Evolutionary conservation across 2,888 invertebrate species (phyloP).

Genomic region (Xestia xanthographa): DNA sequence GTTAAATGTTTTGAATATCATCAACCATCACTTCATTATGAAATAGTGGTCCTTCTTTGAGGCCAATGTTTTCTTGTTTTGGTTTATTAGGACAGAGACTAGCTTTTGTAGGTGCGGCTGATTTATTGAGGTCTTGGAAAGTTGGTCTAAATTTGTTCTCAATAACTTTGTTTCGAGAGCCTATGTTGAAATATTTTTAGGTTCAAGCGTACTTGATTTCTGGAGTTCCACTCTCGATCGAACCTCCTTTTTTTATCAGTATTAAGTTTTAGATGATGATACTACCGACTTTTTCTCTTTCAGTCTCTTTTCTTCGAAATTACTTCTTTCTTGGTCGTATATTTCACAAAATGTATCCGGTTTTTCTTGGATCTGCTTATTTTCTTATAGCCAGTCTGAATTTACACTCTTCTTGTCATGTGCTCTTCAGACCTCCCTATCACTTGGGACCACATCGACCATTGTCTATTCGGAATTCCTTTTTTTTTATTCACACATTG

Average conservation of each 20-base stretch:
- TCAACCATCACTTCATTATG: conserved; percentile 30
- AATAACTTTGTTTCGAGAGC: background rate
- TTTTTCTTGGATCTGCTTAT: background rate
- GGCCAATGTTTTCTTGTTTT: conserved; percentile 33
- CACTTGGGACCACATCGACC: background rate
- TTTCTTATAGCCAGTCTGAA: background rate
- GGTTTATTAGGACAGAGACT: conserved; percentile 18
- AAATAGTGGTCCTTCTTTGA: conserved; percentile 27
- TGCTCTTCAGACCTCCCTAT: background rate
- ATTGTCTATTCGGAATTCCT: no score
- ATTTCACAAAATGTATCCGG: background rate
- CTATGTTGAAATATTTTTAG: background rate
- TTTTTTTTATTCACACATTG: background rate
- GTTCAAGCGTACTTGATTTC: background rate
- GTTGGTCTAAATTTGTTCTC: background rate
- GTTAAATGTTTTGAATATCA: conserved; percentile 32
- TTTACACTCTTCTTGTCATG: background rate
- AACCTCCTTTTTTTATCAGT: background rate
- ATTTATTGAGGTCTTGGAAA: conserved; percentile 34
- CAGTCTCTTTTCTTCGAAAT: background rate
- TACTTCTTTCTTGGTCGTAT: background rate
- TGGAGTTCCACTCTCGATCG: background rate
- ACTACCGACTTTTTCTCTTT: no score
- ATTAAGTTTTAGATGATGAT: background rate
- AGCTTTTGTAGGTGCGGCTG: conserved; percentile 21